Base-by-base conservation (phyloP, 2,797 vertebrate genomes). In the Macropodus opercularis region DNA sequence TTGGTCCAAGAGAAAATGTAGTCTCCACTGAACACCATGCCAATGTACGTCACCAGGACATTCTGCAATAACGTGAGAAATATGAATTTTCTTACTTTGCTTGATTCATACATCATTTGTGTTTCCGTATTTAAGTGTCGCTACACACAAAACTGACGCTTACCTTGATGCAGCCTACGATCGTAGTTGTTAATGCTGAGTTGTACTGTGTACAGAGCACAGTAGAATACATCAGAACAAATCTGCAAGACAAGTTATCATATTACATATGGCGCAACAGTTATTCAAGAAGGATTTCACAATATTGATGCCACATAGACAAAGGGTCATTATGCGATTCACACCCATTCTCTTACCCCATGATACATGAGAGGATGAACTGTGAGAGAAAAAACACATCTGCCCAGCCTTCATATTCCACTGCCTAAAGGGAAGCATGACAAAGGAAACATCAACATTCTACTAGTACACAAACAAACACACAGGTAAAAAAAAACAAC, bases 1-100 rank as follows among this genome's bases (percentile, higher is more conserved):
- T 99, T 99, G 6, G 93, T 94, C 97, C 97, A 99, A 1, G 95
- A 94, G 90, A 99, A 99, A 87, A 99, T 95, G 92, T 99, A 99
- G 89, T 99, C 97, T 81, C 95, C 97, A 75, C 96, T 95, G 87
- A 99, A 94, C 81, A 98, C 92, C 96, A 99, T 99, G 73, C 97
- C 97, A 50, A 98, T 96, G 79, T 99, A 99, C 5, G 97, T 98
- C 87, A 99, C 94, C 85, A 98, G 91, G 80, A 99, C 96, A 86
- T 99, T 99, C 97, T 99, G 71, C 66, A 72, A n/a, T n/a, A 50
- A 50, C 0, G 3, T 0, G 40, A 18, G 31, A 27, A 36, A 15
- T 5, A 43, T 54, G 1, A 21, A 15, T 14, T 2, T 5, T 44
- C 21, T 35, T 5, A 7, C 15, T 17, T 9, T n/a, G 3, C 2